These are phyloP conservation scores for Steinernema feltiae DNA, from an alignment of 1,140 invertebrate genomes.

Conservation along the genomic window DNA sequence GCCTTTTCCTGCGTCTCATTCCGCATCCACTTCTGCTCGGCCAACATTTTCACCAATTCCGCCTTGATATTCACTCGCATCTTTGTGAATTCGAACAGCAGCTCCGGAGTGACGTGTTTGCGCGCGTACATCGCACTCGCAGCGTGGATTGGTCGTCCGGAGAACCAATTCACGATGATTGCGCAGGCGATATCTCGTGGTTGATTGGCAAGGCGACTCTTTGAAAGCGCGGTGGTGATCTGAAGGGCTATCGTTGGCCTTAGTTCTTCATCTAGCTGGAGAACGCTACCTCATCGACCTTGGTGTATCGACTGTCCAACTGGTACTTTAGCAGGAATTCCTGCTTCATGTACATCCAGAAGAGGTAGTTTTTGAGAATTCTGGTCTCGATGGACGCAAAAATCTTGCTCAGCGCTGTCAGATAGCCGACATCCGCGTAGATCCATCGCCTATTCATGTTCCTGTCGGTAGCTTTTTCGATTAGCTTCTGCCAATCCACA, in stretches of 20 bases:
- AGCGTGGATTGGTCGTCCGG: background rate
- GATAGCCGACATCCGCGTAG: background rate
- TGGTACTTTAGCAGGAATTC: background rate
- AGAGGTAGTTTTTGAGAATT: background rate
- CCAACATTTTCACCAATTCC: background rate
- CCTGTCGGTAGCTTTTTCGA: background rate
- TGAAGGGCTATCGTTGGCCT: background rate
- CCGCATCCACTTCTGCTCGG: background rate
- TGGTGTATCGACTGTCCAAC: background rate
- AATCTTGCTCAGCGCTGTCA: background rate
- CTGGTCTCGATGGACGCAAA: background rate
- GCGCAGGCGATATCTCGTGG: background rate
- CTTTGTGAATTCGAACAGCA: background rate
- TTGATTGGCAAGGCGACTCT: background rate
- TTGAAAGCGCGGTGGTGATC: background rate
- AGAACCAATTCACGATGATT: background rate
- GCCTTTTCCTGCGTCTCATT: background rate
- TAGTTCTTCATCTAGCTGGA: background rate
- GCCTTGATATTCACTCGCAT: background rate
- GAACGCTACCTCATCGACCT: background rate
- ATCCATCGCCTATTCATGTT: background rate
- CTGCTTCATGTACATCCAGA: background rate
- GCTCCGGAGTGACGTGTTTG: background rate
- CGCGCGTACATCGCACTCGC: background rate
- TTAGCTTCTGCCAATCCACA: background rate